Base-by-base conservation (phyloP, 1,140 invertebrate species). In the Pseudomyrmex flavicornis region DNA sequence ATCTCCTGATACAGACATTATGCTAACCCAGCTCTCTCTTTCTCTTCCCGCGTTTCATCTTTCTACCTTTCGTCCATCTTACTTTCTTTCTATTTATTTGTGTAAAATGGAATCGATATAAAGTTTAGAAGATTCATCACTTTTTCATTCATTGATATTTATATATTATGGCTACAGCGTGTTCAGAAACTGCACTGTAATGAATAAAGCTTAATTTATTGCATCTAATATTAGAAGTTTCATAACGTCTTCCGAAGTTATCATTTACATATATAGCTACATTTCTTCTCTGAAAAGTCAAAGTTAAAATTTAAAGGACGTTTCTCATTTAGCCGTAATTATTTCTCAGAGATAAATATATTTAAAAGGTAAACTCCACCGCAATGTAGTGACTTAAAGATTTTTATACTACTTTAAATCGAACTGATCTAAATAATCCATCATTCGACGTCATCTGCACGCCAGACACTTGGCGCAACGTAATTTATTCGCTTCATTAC, bases 1-100 rank as follows among this genome's bases (percentile, higher is more conserved):
- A 66, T 69, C 59, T 85, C 46, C 58, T 72, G 85, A 85, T 76
- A 56, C 83, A 83, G 68, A 87, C 69, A 75, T 85, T 87, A 84
- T 85, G 61, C 79, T 73, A 22, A 46, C 4, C n/a, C 20, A 5
- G 48, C 54, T 68, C 15, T 22, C n/a, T 46, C 79, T 54, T 15
- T 66, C 26, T 8, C 20, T 12, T 50, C 44, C 52, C 35, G 35
- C 35, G 35, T 35, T 35, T 35, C 35, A 35, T 26, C 26, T 17
- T 62, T 58, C 52, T 7, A 26, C 46, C n/a, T 65, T 17, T 54
- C 48, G 20, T 26, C 15, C 48, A 12, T 62, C 58, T 65, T 75
- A 12, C 56, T 35, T 35, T 63, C 20, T 26, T 22, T 22, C 5
- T 8, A 8, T 48, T 22, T n/a, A 56, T n/a, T 70, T 10, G 63